These are phyloP conservation scores for Sphaerophoria rueppellii DNA, from an alignment of 2,888 invertebrate species.

Conservation along the genomic window DNA sequence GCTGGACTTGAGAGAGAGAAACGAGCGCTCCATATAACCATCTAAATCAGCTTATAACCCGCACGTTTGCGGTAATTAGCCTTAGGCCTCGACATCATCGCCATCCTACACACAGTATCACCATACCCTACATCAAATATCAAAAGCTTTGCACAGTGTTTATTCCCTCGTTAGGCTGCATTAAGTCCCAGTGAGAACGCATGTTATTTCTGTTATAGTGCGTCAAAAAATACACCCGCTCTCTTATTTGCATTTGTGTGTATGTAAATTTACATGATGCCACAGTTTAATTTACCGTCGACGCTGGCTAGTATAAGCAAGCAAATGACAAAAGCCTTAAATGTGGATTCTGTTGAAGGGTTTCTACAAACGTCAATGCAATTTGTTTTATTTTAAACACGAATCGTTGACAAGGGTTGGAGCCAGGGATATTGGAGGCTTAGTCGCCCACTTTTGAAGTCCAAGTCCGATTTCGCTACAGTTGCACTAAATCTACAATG, in stretches of 20 bases:
- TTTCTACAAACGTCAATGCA: conserved; percentile 50
- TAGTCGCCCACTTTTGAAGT: background rate
- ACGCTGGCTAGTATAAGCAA: background rate
- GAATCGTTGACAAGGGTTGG: background rate
- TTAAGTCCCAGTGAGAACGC: conserved; percentile 45
- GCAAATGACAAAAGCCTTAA: conserved; percentile 35
- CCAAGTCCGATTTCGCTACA: background rate
- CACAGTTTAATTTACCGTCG: background rate
- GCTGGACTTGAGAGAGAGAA: background rate
- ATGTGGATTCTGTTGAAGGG: conserved; percentile 58
- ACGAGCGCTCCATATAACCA: too few species aligned
- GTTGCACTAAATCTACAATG: background rate
- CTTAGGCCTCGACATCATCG: background rate
- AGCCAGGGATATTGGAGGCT: background rate
- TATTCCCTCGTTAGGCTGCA: conserved; percentile 41
- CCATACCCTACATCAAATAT: conserved; percentile 4
- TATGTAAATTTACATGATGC: conserved; percentile 15
- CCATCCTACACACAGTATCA: background rate
- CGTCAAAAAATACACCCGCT: conserved; percentile 26
- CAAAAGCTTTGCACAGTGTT: conserved; percentile 4
- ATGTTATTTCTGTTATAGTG: conserved; percentile 38
- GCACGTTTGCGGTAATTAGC: conserved; percentile 24
- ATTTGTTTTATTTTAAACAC: conserved; percentile 31
- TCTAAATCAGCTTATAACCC: background rate
- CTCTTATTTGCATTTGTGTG: too few species aligned